These are phyloP conservation scores for Drosophila kohkoa DNA, from an alignment of 1,140 invertebrate species.

Conservation along the genomic window DNA sequence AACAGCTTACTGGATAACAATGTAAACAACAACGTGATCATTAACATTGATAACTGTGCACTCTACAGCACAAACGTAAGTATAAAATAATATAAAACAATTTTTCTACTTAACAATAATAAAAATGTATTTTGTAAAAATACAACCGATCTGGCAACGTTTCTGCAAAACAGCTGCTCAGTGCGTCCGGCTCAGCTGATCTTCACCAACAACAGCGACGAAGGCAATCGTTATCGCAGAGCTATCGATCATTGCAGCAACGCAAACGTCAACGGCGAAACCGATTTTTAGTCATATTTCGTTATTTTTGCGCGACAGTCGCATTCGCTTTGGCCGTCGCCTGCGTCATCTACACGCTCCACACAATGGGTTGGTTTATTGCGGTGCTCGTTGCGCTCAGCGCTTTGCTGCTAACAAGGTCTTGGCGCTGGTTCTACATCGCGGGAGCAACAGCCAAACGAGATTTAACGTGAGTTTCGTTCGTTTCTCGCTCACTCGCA, in stretches of 20 bases:
- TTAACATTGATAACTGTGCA: conserved; percentile 73
- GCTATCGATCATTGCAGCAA: conserved; percentile 52
- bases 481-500: neutral
- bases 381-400: conserved; percentile 65
- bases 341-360: conserved; percentile 66
- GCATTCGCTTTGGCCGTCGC: conserved; percentile 64
- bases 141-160: conserved; percentile 50
- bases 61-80: conserved; percentile 67
- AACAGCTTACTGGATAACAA: conserved; percentile 68
- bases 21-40: conserved; percentile 72
- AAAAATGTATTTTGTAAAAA: neutral
- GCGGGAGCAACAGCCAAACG: conserved; percentile 89
- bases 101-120: neutral
- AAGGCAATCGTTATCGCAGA: conserved; percentile 48
- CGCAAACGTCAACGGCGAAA: conserved; percentile 57
- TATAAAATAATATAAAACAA: neutral
- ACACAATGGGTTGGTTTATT: conserved; percentile 79
- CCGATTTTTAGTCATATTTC: conserved; percentile 73
- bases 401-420: conserved; percentile 69
- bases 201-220: conserved; percentile 14
- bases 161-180: conserved; percentile 34
- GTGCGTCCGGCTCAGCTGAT: conserved; percentile 41
- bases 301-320: conserved; percentile 74
- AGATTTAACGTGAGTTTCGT: conserved; percentile 87
- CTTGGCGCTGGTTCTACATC: conserved; percentile 90